Percentiles rank a stretch among this genome's conserved stretches.
Conservation (phyloP, 1,140 invertebrate genomes). For the Frieseomelitta varia region DNA sequence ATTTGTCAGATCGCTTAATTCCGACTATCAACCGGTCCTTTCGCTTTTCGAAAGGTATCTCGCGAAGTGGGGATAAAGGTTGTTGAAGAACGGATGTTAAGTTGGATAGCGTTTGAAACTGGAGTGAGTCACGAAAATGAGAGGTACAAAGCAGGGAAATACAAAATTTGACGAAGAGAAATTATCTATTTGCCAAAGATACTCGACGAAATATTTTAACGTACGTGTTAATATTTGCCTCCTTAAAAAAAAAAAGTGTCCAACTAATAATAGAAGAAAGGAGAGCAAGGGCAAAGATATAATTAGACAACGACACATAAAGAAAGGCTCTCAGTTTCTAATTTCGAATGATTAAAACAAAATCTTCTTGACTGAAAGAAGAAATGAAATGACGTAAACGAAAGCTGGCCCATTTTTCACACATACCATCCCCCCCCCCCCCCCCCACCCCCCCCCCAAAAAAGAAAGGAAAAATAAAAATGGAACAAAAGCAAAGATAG, state of each 20-base stretch:
- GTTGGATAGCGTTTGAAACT: too few relatives aligned
- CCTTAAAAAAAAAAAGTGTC: not conserved
- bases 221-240: too few relatives aligned
- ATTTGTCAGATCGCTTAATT: slow-evolving; percentile 41
- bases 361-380: too few relatives aligned
- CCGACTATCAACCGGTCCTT: not conserved
- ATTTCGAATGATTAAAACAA: too few relatives aligned
- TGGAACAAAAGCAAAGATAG: slow-evolving; percentile 18
- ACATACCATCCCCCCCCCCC: too few relatives aligned
- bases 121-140: too few relatives aligned
- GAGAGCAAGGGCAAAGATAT: not conserved
- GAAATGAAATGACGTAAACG: too few relatives aligned
- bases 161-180: not conserved
- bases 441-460: too few relatives aligned
- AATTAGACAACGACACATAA: not conserved
- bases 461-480: slow-evolving; percentile 11
- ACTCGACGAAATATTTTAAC: too few relatives aligned
- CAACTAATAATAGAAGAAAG: too few relatives aligned
- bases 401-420: not conserved
- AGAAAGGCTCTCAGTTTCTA: slow-evolving; percentile 4
- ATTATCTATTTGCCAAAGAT: too few relatives aligned
- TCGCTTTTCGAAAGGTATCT: too few relatives aligned
- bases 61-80: not conserved
- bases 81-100: not conserved
- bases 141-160: not conserved